A percentile compares a stretch with the other conserved stretches of the same genome.
Evolutionary conservation across 2,113 vertebrate species (phyloP).

Genomic region (Oophaga pumilio): DNA sequence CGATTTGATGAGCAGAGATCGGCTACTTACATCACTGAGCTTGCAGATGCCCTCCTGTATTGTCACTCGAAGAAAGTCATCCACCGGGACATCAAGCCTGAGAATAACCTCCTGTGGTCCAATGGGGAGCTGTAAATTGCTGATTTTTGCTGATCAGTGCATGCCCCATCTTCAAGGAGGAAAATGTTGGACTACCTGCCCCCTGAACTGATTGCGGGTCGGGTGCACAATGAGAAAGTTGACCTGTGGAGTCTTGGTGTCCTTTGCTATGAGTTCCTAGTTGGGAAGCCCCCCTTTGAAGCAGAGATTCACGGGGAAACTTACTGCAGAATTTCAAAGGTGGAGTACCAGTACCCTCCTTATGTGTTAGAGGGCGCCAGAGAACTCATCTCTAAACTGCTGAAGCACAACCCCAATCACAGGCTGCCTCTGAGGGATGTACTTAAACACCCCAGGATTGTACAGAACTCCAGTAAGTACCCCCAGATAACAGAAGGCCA

Average conservation of each 20-base stretch:
- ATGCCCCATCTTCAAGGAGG: constrained; percentile 95
- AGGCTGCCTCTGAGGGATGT: constrained; percentile 84
- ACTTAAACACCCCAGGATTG: constrained; percentile 85
- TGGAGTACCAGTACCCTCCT: constrained; percentile 85
- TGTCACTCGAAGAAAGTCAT: constrained; percentile 96
- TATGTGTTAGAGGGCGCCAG: constrained; percentile 79
- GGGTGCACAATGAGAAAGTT: constrained; percentile 94
- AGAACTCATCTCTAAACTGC: constrained; percentile 83
- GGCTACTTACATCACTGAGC: constrained; percentile 91
- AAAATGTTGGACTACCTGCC: constrained; percentile 96
- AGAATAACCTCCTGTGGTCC: constrained; percentile 89
- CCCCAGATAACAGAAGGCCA: constrained; percentile 49
- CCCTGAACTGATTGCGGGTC: constrained; percentile 97
- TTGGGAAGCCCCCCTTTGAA: constrained; percentile 93
- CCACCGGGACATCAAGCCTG: constrained; percentile 96
- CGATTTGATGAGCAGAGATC: constrained; percentile 85
- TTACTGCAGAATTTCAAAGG: constrained; percentile 90
- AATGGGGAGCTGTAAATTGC: constrained; percentile 94
- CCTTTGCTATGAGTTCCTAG: constrained; percentile 93
- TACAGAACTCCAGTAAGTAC: constrained; percentile 75
- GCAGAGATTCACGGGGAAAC: constrained; percentile 87
- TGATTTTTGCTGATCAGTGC: constrained; percentile 98
- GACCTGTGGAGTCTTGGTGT: constrained; percentile 96
- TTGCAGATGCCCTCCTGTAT: constrained; percentile 91
- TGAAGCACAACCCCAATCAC: constrained; percentile 88